Percentiles rank a stretch among this genome's conserved stretches.
Evolutionary conservation across 1,140 invertebrate species (phyloP).

Genomic region (Leucophenga varia): DNA sequence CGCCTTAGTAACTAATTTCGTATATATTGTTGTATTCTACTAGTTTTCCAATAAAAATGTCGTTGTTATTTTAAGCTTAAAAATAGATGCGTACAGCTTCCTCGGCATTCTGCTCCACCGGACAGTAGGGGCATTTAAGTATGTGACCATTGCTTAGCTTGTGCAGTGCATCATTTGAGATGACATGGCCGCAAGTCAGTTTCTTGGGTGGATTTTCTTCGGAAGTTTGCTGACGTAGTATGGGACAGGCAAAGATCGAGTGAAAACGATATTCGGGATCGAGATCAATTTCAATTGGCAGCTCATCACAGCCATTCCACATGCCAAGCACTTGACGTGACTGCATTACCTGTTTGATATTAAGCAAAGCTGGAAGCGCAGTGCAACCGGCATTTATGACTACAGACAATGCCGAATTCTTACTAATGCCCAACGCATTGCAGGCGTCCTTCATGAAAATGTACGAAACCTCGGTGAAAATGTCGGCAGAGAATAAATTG

Average conservation of each 20-base stretch:
- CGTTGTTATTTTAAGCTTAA: slow-evolving; percentile 59
- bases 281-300: slow-evolving; percentile 93
- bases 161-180: slow-evolving; percentile 93
- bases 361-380: slow-evolving; percentile 89
- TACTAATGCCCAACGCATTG: slow-evolving; percentile 82
- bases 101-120: slow-evolving; percentile 90
- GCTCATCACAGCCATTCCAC: slow-evolving; percentile 93
- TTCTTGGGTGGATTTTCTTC: slow-evolving; percentile 97
- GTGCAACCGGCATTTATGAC: slow-evolving; percentile 88
- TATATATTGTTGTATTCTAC: too few relatives aligned
- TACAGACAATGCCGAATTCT: slow-evolving; percentile 70
- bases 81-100: slow-evolving; percentile 93
- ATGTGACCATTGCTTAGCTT: slow-evolving; percentile 92
- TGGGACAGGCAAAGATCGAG: slow-evolving; percentile 98
- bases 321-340: slow-evolving; percentile 91
- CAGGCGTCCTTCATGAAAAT: slow-evolving; percentile 93
- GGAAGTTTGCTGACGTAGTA: slow-evolving; percentile 93
- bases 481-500: slow-evolving; percentile 73
- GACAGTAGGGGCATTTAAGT: slow-evolving; percentile 99
- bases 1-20: too few relatives aligned
- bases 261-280: slow-evolving; percentile 76
- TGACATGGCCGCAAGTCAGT: slow-evolving; percentile 96
- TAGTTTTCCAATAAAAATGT: too few relatives aligned
- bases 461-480: slow-evolving; percentile 85
- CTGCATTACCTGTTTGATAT: slow-evolving; percentile 95